Conservation (phyloP, 2,888 invertebrate species). For the Himalopsyche kuldschensis region DNA sequence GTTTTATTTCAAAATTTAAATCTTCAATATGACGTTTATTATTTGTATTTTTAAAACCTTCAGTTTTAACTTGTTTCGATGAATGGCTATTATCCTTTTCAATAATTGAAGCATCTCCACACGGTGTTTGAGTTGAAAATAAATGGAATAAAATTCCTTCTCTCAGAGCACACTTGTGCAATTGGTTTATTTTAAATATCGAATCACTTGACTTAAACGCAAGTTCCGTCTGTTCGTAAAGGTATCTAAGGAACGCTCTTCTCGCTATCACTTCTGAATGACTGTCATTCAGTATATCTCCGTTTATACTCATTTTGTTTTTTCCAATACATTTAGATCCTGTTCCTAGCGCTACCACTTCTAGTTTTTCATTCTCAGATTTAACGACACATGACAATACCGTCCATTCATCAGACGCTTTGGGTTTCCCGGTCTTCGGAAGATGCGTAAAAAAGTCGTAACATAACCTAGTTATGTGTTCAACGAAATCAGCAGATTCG, state of each 20-base stretch:
- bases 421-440: slow-evolving; percentile 82
- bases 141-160: slow-evolving; percentile 73
- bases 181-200: slow-evolving; percentile 46
- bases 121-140: slow-evolving; percentile 85
- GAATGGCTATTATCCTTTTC: slow-evolving; percentile 1
- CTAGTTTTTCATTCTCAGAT: slow-evolving; percentile 45
- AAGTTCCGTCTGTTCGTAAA: slow-evolving; percentile 65
- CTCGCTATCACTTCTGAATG: slow-evolving; percentile 90
- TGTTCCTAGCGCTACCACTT: slow-evolving; percentile 81
- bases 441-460: slow-evolving; percentile 62
- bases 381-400: slow-evolving; percentile 74
- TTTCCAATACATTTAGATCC: slow-evolving; percentile 91
- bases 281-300: slow-evolving; percentile 81
- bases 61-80: slow-evolving; percentile 42
- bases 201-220: slow-evolving; percentile 46
- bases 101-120: slow-evolving; percentile 92
- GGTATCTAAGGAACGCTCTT: slow-evolving; percentile 77
- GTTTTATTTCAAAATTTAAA: neutral
- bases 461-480: slow-evolving; percentile 62
- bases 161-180: slow-evolving; percentile 56
- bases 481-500: slow-evolving; percentile 44
- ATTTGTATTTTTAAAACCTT: neutral
- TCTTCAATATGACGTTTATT: neutral
- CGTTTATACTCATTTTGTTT: slow-evolving; percentile 64
- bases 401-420: slow-evolving; percentile 74